Conservation (phyloP, 2,113 vertebrate genomes). For the Labeo rohita region DNA sequence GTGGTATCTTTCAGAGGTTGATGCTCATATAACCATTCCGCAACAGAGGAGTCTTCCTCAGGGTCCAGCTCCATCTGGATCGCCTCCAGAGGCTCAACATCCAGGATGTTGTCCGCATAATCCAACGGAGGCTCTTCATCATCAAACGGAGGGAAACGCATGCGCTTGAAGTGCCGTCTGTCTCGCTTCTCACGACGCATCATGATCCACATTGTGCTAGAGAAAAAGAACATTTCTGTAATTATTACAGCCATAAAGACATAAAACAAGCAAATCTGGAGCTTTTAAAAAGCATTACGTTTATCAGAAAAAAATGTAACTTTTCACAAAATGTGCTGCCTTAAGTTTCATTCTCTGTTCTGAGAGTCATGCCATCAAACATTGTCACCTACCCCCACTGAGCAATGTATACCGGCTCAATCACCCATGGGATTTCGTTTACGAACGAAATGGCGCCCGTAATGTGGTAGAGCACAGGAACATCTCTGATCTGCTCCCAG, state of each 20-base stretch:
- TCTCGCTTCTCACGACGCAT: conserved; percentile 98
- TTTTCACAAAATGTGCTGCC: neutral
- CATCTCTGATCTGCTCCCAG: conserved; percentile 98
- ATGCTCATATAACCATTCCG: conserved; percentile 98
- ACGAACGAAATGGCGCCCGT: conserved; percentile 98
- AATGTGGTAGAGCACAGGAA: conserved; percentile 96
- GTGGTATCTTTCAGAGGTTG: conserved; percentile 91
- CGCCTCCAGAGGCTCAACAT: conserved; percentile 96
- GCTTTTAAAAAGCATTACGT: neutral
- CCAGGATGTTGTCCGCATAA: conserved; percentile 97
- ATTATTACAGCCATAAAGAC: neutral
- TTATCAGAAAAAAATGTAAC: neutral
- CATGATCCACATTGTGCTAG: conserved; percentile 99
- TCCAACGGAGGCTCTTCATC: conserved; percentile 96
- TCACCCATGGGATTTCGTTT: conserved; percentile 99
- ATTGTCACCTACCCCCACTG: conserved; percentile 91
- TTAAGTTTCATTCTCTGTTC: neutral
- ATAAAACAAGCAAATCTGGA: neutral
- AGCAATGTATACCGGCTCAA: conserved; percentile 96
- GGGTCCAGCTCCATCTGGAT: conserved; percentile 96
- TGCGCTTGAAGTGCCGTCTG: conserved; percentile 95
- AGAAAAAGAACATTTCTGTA: neutral
- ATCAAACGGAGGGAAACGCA: conserved; percentile 97
- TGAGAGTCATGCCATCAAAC: neutral
- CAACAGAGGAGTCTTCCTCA: conserved; percentile 90